Evolutionary conservation across 2,113 vertebrate genomes (phyloP).

Genomic region (Bos indicus): DNA sequence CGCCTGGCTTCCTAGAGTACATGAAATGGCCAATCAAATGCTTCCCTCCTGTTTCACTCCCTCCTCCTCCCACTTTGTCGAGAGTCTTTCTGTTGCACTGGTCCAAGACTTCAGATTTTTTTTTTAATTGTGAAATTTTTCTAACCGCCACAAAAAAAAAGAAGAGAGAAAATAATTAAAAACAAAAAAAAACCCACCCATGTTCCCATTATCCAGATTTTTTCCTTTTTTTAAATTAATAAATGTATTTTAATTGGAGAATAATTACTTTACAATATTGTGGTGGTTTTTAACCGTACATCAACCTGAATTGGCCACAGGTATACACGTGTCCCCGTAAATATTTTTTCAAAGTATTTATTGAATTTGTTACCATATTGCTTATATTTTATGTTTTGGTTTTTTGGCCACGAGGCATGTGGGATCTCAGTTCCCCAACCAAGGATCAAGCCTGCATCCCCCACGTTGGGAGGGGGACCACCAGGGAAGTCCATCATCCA

Average conservation of each 20-base stretch:
- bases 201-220: neutral
- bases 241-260: neutral
- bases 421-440: neutral
- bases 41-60: neutral
- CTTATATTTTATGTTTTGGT: neutral
- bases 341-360: neutral
- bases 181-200: neutral
- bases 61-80: neutral
- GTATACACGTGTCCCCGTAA: neutral
- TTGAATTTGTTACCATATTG: neutral
- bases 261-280: neutral
- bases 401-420: neutral
- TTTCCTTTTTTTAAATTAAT: neutral
- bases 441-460: neutral
- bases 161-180: neutral
- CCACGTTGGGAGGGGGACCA: neutral
- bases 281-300: neutral
- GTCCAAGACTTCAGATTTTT: neutral
- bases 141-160: neutral
- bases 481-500: neutral
- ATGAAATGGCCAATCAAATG: neutral
- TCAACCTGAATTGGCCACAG: neutral
- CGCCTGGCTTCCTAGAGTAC: neutral
- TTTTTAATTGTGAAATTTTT: neutral
- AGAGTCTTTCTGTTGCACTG: neutral